Base-by-base conservation (phyloP, 1,140 invertebrate species). In the Melipona quadrifasciata region DNA sequence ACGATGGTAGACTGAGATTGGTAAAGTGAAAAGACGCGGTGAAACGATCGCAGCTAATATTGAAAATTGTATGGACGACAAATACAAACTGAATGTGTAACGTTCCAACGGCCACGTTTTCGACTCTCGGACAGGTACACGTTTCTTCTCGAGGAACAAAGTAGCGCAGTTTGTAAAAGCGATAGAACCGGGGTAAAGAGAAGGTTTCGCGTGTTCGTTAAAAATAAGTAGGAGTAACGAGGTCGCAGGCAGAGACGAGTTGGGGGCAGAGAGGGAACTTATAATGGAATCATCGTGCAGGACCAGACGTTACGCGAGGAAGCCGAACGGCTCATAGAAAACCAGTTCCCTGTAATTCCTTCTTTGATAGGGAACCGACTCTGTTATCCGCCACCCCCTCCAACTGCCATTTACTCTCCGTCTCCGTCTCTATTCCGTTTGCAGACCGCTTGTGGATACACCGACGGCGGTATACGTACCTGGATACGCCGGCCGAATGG, bases 321-420 rank as follows among this genome's bases (percentile, higher is more conserved):
- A 89, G 80, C 84, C 75, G 78, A 55, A 58, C 68, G 72, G 72
- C 65, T 85, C 73, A 84, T 89, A 89, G 88, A 89, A 89, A 89
- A 89, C 88, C 89, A 89, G 88, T 89, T 90, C 75, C 81, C 82
- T n/a, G 77, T 89, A 89, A 89, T 89, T 87, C 87, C 64, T 87
- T 76, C 82, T 89, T 90, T 87, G 87, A 89, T 67, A 65, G 73
- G 64, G 55, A 81, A 81, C 64, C 87, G 68, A 78, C 77, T 84
- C 61, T 84, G 86, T 58, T 68, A 39, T 80, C 58, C 64, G n/a
- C 55, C 51, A n/a, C 16, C 64, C 12, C 24, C 53, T 47, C 39
- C 8, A 47, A 47, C 39, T 47, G 31, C 64, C 39, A 67, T 78
- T 75, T 31, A 78, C 76, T 2, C 76, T 2, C 31, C 47, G 2